A percentile compares a stretch with the other conserved stretches of the same genome.
These are phyloP conservation scores for Emydocephalus ijimae DNA, from an alignment of 2,113 vertebrate species.

Conservation along the genomic window DNA sequence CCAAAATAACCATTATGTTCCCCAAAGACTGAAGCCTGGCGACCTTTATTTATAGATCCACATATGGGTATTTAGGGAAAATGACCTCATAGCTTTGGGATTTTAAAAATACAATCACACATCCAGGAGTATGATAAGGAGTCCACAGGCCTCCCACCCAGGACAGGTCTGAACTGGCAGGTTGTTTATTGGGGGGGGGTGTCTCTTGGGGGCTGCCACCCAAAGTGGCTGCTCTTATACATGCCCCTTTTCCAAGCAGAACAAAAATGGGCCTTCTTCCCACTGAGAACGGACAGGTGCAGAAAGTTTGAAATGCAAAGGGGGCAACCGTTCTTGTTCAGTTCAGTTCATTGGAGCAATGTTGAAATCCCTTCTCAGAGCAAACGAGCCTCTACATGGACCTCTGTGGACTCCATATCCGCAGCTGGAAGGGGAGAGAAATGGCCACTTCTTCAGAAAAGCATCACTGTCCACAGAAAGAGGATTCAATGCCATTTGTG, in stretches of 20 bases:
- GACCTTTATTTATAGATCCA: conserved; percentile 66
- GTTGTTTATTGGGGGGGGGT: background rate
- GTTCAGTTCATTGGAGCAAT: background rate
- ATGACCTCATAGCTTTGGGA: conserved; percentile 42
- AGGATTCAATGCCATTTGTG: background rate
- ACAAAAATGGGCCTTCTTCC: background rate
- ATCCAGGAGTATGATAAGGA: background rate
- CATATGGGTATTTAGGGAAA: conserved; percentile 70
- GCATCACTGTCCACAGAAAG: background rate
- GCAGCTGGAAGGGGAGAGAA: background rate
- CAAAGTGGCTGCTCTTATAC: background rate
- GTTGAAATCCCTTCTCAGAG: no score
- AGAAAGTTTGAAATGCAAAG: background rate
- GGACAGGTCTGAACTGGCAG: background rate
- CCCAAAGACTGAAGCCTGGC: conserved; percentile 66
- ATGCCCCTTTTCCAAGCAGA: background rate
- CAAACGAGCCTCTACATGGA: background rate
- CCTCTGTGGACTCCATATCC: background rate
- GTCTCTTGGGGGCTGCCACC: background rate
- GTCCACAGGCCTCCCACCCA: background rate
- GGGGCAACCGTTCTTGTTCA: background rate
- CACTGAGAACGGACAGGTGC: no score
- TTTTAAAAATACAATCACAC: conserved; percentile 17
- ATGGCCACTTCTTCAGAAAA: background rate
- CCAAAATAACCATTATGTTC: conserved; percentile 69